These are phyloP conservation scores for Pristiophorus japonicus DNA, from an alignment of 2,113 vertebrate genomes.

Conservation along the genomic window DNA sequence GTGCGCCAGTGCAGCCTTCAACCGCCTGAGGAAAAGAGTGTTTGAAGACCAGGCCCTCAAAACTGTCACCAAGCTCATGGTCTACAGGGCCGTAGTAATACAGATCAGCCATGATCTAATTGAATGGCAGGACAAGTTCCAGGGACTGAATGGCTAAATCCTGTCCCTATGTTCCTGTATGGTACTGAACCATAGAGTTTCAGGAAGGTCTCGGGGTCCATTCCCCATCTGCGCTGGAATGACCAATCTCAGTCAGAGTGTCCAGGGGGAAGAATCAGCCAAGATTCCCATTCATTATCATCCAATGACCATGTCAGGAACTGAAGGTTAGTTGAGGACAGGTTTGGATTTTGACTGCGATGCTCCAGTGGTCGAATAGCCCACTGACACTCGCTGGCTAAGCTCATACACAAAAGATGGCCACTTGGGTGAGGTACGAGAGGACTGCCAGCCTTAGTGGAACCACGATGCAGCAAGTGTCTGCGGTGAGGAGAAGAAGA, in stretches of 20 bases:
- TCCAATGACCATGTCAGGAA: background rate
- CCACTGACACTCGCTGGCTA: too few species aligned
- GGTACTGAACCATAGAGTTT: background rate
- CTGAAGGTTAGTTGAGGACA: background rate
- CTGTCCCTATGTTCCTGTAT: background rate
- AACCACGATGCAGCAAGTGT: background rate
- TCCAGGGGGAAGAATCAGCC: background rate
- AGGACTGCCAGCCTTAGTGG: background rate
- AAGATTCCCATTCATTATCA: background rate
- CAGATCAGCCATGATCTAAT: background rate
- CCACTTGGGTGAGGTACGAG: background rate
- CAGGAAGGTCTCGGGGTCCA: background rate
- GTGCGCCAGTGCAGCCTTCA: too few species aligned
- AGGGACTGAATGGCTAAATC: background rate
- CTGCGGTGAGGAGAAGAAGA: background rate
- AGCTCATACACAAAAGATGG: background rate
- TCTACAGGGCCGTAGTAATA: too few species aligned
- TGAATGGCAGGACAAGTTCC: background rate
- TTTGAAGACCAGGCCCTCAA: too few species aligned
- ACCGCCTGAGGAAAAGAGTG: too few species aligned
- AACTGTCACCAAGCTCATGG: too few species aligned
- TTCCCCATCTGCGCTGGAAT: background rate
- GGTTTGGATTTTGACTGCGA: background rate
- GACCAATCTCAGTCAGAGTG: background rate
- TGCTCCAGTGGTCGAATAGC: background rate